Conservation (phyloP, 2,113 vertebrate species). For the Echinops telfairi region DNA sequence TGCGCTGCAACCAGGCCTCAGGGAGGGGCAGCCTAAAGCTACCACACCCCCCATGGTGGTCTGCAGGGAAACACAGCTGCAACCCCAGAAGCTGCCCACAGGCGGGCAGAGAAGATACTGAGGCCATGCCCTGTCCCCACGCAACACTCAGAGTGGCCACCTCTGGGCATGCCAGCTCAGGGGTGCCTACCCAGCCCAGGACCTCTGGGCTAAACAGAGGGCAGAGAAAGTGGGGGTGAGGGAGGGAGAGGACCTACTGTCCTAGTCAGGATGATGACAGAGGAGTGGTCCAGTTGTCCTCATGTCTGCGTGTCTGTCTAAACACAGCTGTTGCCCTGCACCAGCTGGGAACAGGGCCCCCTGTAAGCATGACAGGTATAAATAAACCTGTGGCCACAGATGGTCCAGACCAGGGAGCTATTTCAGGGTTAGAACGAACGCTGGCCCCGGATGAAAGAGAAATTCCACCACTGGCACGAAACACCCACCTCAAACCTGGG, state of each 20-base stretch:
- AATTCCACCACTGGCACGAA: not conserved
- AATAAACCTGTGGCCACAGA: not conserved
- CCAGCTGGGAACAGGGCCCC: not conserved
- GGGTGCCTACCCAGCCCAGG: not conserved
- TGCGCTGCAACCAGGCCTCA: not conserved
- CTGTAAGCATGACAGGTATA: not conserved
- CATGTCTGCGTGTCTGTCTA: not conserved
- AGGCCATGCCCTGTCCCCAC: too few species aligned
- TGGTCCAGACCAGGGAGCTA: not conserved
- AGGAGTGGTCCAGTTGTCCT: too few species aligned
- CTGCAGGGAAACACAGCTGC: not conserved
- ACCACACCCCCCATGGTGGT: not conserved
- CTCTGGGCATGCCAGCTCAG: not conserved
- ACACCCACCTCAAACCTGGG: not conserved
- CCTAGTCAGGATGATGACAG: not conserved
- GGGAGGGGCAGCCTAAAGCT: not conserved
- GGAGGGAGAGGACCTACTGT: accelerated
- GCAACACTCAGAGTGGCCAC: not conserved
- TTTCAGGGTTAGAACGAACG: not conserved
- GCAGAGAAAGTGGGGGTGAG: not conserved
- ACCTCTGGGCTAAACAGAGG: not conserved
- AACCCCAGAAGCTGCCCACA: not conserved
- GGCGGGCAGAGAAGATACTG: not conserved
- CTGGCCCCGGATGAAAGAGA: not conserved
- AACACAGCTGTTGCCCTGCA: not conserved